Evolutionary conservation across 2,113 vertebrate genomes (phyloP), one percentile per base, ranked within the genome.

Genomic region (Peromyscus maniculatus): DNA sequence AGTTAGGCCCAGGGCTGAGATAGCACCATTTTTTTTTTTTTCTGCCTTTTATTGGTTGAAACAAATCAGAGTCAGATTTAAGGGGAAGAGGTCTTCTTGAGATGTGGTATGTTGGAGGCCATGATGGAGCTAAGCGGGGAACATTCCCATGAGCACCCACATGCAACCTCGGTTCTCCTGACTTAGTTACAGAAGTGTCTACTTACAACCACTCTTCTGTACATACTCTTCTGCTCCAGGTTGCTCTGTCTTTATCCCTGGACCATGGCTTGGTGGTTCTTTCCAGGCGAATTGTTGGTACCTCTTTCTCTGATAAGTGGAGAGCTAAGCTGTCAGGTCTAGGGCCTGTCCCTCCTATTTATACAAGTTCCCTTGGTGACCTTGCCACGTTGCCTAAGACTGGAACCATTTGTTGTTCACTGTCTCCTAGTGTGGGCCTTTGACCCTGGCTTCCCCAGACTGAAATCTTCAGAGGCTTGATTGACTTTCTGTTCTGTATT

Each of bases 41-140:
- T 28, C 22, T 9, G 4, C 52, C 24, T 87, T 22, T 13, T 28
- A 10, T 43, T 64, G 46, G 31, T 36, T 66, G 62, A 91, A 86
- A 33, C 64, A 19, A 7, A 36, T 49, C 71, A 43, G 64, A 9
- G 36, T 26, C 2, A 26, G 36, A n/a, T 21, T 43, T 10, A 6
- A 33, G 43, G 15, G 31, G 21, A 21, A 59, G 59, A 52, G 3
- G 36, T 5, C 49, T 31, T 3, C 31, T 33, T 4, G 5, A 0
- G 64, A 1, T 21, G 11, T 13, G 46, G 7, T 33, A 52, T 43
- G 2, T 1, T 24, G 2, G 43, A 36, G n/a, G 57, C 43, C 4
- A 0, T 3, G 4, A 0, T 6, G 4, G 6, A 10, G 1, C 26
- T 5, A 13, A 13, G 46, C 46, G 7, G 31, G 24, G 66, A 17